Base-by-base conservation (phyloP, 2,113 vertebrate species). In the Melanocharis versteri region DNA sequence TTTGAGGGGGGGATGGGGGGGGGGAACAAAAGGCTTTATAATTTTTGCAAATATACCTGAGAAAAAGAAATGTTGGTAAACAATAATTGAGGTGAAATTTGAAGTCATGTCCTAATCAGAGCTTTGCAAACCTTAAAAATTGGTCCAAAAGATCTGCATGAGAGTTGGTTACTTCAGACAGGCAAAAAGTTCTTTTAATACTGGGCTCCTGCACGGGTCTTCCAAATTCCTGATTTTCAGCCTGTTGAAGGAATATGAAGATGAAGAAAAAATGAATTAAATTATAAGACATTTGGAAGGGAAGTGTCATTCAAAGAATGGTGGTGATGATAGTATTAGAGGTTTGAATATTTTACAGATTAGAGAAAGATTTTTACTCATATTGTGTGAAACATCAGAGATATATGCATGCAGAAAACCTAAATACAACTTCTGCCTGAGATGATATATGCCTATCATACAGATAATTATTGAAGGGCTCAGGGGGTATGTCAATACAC, bases 21-120 rank as follows among this genome's bases (percentile, higher is more conserved):
- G n/a, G n/a, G n/a, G n/a, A n/a, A n/a, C n/a, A n/a, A n/a, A n/a
- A 82, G 51, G 31, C 11, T 89, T 96, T 94, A 70, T 84, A 95
- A 96, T 93, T 93, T 89, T 26, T 92, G 35, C 79, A 97, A 97
- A 97, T 86, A 93, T 84, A 73, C 6, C n/a, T 89, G 35, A 90
- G 61, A 96, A 37, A 71, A 81, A 90, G 39, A 95, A 91, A 39
- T 87, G 33, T 70, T 82, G 15, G 58, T 42, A 77, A 94, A 68
- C 10, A 83, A 81, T 92, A 95, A 97, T 51, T 90, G 89, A 91
- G 76, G 83, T 96, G 94, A 96, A 77, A 91, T 86, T 56, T 80
- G n/a, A 91, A 95, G 61, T 58, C 81, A 61, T 20, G 4, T 77
- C 33, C 37, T 86, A 90, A 97, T 93, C 77, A 93, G 18, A 87